Evolutionary conservation across 2,113 vertebrate genomes (phyloP).

Genomic region (Gadus macrocephalus): DNA sequence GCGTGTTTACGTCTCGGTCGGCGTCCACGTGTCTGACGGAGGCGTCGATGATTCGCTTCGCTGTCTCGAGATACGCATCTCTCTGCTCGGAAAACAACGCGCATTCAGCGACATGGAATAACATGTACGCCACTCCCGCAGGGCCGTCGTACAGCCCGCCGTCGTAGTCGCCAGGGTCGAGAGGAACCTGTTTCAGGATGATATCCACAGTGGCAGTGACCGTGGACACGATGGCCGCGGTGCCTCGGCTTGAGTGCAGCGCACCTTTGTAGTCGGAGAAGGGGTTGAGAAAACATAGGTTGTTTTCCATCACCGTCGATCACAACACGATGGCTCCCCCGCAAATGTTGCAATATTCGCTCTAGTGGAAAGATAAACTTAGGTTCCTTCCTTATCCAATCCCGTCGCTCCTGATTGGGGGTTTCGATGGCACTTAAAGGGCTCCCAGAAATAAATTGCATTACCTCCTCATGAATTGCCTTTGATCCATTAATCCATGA

Average conservation of each 20-base stretch:
- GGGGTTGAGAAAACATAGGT: conserved; percentile 82
- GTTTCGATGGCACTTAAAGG: neutral
- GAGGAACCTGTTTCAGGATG: conserved; percentile 75
- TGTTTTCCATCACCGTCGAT: conserved; percentile 74
- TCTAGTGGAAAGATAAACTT: neutral
- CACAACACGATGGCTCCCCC: neutral
- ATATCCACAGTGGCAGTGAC: conserved; percentile 76
- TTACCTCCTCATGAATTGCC: neutral
- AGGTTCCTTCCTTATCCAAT: neutral
- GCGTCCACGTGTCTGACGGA: conserved; percentile 75
- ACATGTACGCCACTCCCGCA: conserved; percentile 85
- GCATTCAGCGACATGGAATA: conserved; percentile 82
- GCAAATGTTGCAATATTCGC: neutral
- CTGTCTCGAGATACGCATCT: conserved; percentile 75
- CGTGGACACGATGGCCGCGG: conserved; percentile 67
- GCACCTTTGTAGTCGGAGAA: conserved; percentile 83
- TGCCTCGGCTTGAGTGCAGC: conserved; percentile 71
- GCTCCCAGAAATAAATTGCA: conserved; percentile 1
- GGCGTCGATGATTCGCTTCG: conserved; percentile 80
- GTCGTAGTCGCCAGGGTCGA: conserved; percentile 62
- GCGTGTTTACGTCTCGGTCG: conserved; percentile 79
- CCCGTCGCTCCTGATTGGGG: no score
- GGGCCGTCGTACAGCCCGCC: conserved; percentile 82
- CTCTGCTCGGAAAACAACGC: conserved; percentile 75
- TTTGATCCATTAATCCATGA: neutral